Evolutionary conservation across 53 echinoderm and acorn worm genomes (phyloP).

Genomic region (Zoroaster sp.): DNA sequence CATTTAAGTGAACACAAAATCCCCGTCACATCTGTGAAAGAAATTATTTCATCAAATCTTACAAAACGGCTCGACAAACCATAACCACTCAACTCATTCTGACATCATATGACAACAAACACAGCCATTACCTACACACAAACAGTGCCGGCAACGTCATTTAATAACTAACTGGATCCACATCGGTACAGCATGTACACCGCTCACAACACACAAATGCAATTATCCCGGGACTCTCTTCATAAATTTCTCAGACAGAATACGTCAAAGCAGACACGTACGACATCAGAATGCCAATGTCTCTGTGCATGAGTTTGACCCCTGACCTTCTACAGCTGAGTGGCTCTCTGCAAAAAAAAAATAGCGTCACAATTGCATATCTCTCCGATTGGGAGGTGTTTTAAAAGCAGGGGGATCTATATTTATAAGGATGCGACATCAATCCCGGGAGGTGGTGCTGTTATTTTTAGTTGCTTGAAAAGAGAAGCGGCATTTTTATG

Average conservation of each 20-base stretch:
- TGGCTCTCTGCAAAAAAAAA: background rate
- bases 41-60: background rate
- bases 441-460: background rate
- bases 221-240: conserved; percentile 11
- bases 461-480: background rate
- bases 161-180: background rate
- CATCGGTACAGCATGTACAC: background rate
- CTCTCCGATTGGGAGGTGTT: background rate
- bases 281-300: conserved; percentile 45
- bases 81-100: background rate
- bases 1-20: too few relatives aligned
- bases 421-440: conserved; percentile 3
- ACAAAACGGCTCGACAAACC: background rate
- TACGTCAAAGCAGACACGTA: conserved; percentile 29
- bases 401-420: background rate
- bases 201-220: background rate
- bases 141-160: conserved; percentile 31
- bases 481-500: background rate
- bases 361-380: background rate
- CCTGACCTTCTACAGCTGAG: conserved; percentile 22
- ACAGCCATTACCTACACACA: background rate
- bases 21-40: too few relatives aligned
- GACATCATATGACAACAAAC: conserved; percentile 10
- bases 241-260: conserved; percentile 5
- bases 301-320: background rate